phyloP scores from a whole-genome alignment of 2,113 vertebrate genomes.

The Capreolus pygargus region DNA sequence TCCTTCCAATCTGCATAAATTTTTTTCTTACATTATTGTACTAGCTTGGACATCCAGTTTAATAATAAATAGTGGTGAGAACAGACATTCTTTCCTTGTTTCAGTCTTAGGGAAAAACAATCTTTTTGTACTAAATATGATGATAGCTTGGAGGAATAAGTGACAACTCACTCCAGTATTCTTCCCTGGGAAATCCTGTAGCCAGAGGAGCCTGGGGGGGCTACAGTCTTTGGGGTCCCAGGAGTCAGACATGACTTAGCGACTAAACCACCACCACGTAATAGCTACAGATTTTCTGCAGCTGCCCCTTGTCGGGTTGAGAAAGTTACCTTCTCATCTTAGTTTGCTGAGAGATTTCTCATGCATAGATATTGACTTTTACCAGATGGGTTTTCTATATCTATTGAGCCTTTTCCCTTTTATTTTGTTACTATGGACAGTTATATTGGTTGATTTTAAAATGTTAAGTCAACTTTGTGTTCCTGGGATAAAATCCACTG shows the following conservation, averaged over 20 bases:
- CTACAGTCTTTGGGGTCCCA: neutral
- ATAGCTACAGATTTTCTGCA: neutral
- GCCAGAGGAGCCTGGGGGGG: neutral
- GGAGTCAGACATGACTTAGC: neutral
- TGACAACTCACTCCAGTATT: neutral
- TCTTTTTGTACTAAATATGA: neutral
- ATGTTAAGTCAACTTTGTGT: constrained; percentile 8
- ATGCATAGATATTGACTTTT: neutral
- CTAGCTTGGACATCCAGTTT: neutral
- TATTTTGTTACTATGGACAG: neutral
- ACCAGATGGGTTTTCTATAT: neutral
- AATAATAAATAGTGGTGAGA: neutral
- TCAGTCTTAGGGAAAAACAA: neutral
- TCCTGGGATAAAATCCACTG: neutral
- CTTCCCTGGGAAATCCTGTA: neutral
- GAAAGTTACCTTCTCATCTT: neutral
- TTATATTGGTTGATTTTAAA: neutral
- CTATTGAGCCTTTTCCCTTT: neutral
- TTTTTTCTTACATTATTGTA: neutral
- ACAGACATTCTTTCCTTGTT: neutral
- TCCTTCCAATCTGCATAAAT: neutral
- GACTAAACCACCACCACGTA: neutral
- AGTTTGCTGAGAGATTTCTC: neutral
- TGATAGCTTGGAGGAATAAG: neutral
- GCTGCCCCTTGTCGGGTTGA: neutral